Evolutionary conservation across 1,140 invertebrate genomes (phyloP).

Genomic region (Drosophila dunni): DNA sequence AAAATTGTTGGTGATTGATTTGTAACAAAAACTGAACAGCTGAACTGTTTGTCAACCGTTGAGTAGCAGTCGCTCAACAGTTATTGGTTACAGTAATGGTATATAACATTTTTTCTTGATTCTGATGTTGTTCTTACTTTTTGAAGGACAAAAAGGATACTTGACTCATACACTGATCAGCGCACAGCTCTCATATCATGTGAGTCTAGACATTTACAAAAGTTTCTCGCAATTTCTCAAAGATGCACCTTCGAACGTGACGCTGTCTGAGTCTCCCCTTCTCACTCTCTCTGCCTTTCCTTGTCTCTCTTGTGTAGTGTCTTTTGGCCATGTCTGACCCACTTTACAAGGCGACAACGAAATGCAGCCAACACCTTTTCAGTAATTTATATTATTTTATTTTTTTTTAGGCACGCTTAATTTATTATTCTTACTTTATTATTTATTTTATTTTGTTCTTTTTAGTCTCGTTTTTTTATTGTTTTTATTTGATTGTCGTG

Average conservation of each 20-base stretch:
- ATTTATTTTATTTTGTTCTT: conserved; percentile 32
- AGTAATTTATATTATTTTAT: conserved; percentile 6
- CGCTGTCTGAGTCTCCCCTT: conserved; percentile 5
- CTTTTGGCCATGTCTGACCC: conserved; percentile 50
- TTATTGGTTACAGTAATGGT: no score
- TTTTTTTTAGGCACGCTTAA: conserved; percentile 37
- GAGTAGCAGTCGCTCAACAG: conserved; percentile 16
- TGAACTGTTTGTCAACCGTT: no score
- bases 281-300: conserved; percentile 1
- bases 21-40: no score
- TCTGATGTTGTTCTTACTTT: no score
- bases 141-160: no score
- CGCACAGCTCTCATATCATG: no score
- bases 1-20: no score
- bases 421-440: conserved; percentile 41
- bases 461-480: conserved; percentile 51
- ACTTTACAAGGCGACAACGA: conserved; percentile 50
- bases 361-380: conserved; percentile 56
- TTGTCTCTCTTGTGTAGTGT: background rate
- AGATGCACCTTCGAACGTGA: conserved; percentile 44
- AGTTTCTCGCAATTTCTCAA: background rate
- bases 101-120: no score
- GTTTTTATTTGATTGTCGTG: conserved; percentile 45
- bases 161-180: no score
- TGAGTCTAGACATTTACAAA: no score